Base-by-base conservation (phyloP, 2,113 vertebrate genomes). In the Ascaphus truei region DNA sequence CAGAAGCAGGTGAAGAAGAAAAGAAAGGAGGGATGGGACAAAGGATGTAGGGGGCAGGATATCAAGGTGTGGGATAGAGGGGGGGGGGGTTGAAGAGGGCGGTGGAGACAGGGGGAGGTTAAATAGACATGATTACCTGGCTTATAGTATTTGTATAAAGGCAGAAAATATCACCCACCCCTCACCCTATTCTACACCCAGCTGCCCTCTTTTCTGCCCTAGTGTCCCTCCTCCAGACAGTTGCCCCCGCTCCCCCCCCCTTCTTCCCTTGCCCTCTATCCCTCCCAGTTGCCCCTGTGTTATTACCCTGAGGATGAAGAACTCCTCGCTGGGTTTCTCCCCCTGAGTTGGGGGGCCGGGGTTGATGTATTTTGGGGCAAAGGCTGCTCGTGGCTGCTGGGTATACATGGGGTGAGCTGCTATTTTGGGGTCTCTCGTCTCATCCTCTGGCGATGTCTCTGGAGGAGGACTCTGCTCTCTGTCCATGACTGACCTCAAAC, bases 291-390 rank as follows among this genome's bases (percentile, higher is more conserved):
- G 30, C 31, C 30, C 1, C 16, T 2, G 8, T 12, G 3, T n/a
- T 15, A 11, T 71, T 55, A 22, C 57, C 55, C 58, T 37, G 41
- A 58, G 37, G 15, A 56, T 36, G 41, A 62, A 37, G 51, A 36
- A 58, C 6, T 59, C 37, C 50, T 58, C 16, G 7, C 22, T 30
- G 1, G 22, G 12, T 7, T 9, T 11, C 2, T 16, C 31, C 15
- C 11, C 10, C n/a, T 18, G 27, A 5, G n/a, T 7, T 37, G 30
- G 31, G 1, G 53, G 22, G 5, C 6, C 43, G 1, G 53, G 22
- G 5, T 11, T 26, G 41, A 68, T 51, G 9, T 50, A 22, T 27
- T 68, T 9, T 3, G 55, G 66, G 22, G 41, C 37, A 12, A 59
- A 68, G 15, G 30, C n/a, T n/a, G 29, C 29, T n/a, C 66, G 31